Evolutionary conservation across 2,888 invertebrate genomes (phyloP), one percentile per base, ranked within the genome.

Genomic region (Camptogramma bilineatum): DNA sequence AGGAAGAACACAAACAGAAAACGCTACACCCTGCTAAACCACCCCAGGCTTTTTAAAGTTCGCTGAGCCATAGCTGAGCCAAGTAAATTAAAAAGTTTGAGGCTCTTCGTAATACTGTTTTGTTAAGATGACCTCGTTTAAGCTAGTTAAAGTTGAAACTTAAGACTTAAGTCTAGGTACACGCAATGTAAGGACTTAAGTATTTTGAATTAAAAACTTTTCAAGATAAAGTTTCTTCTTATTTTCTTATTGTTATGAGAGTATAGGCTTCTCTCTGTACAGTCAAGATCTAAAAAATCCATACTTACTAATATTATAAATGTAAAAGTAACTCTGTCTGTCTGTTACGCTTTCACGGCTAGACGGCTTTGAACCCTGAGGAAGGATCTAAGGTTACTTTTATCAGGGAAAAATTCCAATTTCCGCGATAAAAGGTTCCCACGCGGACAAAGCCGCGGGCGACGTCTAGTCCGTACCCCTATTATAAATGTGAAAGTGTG

Each of bases 1-100:
- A 70, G 73, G 70, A 76, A 71, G 70, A 55, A 18, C 65, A 68
- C 71, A 74, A 78, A 76, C 72, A 75, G 72, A 77, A 77, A 61
- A 76, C 68, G 74, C 70, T 71, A 76, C 72, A 70, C 70, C 67
- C 76, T 66, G 72, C 73, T 58, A 68, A 72, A 76, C 58, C 72
- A 69, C 73, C 72, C 64, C 52, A 51, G 69, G 73, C 64, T 53
- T 53, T 57, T 53, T 47, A 52, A 65, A 62, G 53, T 65, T 65
- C 57, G 57, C 51, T 57, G 50, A 48, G 52, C 57, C 18, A 61
- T 31, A 56, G 47, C 48, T 60, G 52, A 31, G 48, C 55, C 55
- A 56, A 59, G 55, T 52, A 55, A 55, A 55, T 64, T 59, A 51
- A 52, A 56, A 64, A 64, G 52, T 64, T 64, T 18, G 54, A 59